phyloP scores from a whole-genome alignment of 2,888 invertebrate species.

The Zele albiditarsus region DNA sequence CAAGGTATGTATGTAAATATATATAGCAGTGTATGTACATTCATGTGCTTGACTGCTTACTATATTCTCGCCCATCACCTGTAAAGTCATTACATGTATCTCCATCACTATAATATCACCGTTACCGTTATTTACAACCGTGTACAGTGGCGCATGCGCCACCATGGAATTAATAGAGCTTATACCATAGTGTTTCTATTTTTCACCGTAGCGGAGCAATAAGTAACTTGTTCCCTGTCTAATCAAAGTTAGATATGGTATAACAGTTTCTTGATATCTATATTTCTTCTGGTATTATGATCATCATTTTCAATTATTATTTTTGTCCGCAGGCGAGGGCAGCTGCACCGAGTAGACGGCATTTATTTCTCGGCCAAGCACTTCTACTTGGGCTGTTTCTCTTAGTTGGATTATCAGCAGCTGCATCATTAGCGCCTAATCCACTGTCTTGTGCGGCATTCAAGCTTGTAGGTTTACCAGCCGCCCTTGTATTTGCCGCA shows the following conservation, averaged over 20 bases:
- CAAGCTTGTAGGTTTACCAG: constrained; percentile 86
- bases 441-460: constrained; percentile 87
- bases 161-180: constrained; percentile 63
- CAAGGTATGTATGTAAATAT: constrained; percentile 62
- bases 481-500: constrained; percentile 91
- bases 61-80: neutral
- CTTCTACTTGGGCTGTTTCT: constrained; percentile 87
- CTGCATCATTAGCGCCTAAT: constrained; percentile 86
- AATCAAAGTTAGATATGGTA: neutral
- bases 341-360: constrained; percentile 87
- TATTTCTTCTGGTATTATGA: neutral
- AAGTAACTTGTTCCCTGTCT: neutral
- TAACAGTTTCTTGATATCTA: neutral
- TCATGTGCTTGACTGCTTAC: neutral
- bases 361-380: constrained; percentile 90
- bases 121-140: constrained; percentile 47
- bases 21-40: neutral
- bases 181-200: constrained; percentile 44
- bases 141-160: constrained; percentile 36
- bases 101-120: constrained; percentile 26
- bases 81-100: neutral
- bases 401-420: constrained; percentile 85
- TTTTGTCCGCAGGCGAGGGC: constrained; percentile 77
- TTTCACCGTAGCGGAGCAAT: constrained; percentile 16
- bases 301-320: neutral